Evolutionary conservation across 2,888 invertebrate species (phyloP).

Genomic region (Sacculina carcini): DNA sequence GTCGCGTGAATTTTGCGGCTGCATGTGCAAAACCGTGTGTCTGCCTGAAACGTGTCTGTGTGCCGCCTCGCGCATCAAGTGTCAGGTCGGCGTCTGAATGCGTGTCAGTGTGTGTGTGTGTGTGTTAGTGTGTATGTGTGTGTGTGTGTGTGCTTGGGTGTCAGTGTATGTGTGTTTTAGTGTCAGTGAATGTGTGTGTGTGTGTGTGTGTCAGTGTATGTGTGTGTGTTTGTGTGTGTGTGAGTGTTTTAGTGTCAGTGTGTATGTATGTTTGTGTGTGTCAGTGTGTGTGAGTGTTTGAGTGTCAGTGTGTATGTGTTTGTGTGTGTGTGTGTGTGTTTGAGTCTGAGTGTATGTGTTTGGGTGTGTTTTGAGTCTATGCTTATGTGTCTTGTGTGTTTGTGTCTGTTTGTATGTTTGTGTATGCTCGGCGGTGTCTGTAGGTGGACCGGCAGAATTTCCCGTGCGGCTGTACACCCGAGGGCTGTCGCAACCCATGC

Average conservation of each 20-base stretch:
- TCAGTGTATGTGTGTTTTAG: too few relatives aligned
- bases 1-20: conserved; percentile 78
- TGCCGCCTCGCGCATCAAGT: conserved; percentile 80
- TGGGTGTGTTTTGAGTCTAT: too few relatives aligned
- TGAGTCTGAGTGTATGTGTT: too few relatives aligned
- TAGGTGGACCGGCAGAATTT: conserved; percentile 78
- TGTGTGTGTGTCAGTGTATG: neutral
- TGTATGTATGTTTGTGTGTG: neutral
- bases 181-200: conserved; percentile 8
- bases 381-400: too few relatives aligned
- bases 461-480: conserved; percentile 84
- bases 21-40: conserved; percentile 72
- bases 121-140: too few relatives aligned
- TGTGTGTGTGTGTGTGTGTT: neutral
- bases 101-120: neutral
- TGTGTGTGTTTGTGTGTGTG: too few relatives aligned
- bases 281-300: too few relatives aligned
- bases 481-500: conserved; percentile 69
- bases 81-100: conserved; percentile 34
- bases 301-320: conserved; percentile 8
- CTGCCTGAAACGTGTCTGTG: conserved; percentile 88
- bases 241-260: neutral
- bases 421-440: conserved; percentile 7
- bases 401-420: neutral
- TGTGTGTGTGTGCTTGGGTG: neutral